Percentiles rank a stretch among this genome's conserved stretches.
Evolutionary conservation across 2,113 vertebrate species (phyloP).

Genomic region (Etia nguti): DNA sequence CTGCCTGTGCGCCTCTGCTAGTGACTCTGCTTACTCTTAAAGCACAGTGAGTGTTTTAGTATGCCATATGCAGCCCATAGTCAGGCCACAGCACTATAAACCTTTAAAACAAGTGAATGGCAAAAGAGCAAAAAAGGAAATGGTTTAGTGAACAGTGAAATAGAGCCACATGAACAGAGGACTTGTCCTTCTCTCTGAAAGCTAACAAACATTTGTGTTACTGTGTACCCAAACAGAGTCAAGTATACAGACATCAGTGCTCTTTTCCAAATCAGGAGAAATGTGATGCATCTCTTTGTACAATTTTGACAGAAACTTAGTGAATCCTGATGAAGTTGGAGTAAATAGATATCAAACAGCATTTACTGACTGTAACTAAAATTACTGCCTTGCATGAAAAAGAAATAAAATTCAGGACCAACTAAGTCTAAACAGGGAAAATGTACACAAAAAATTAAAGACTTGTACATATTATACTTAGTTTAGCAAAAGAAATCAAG

Average conservation of each 20-base stretch:
- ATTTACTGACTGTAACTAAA: background rate
- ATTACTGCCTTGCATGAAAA: background rate
- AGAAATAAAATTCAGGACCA: background rate
- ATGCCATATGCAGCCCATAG: background rate
- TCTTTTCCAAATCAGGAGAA: background rate
- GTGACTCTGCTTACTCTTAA: background rate
- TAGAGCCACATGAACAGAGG: slow-evolving; percentile 2
- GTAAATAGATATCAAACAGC: background rate
- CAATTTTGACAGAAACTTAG: background rate
- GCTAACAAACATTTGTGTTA: background rate
- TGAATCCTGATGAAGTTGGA: background rate
- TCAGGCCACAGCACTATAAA: background rate
- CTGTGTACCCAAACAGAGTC: background rate
- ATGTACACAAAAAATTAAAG: background rate
- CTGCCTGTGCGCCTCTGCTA: background rate
- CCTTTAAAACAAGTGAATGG: slow-evolving; percentile 3
- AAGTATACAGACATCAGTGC: background rate
- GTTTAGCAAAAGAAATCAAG: background rate
- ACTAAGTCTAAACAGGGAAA: background rate
- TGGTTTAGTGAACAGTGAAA: slow-evolving; percentile 35
- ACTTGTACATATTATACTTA: background rate
- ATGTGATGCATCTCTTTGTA: background rate
- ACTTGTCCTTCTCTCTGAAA: background rate
- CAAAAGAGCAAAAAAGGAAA: background rate
- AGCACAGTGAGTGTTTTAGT: background rate